phyloP scores from a whole-genome alignment of 2,113 vertebrate species.

The Gallinago media region DNA sequence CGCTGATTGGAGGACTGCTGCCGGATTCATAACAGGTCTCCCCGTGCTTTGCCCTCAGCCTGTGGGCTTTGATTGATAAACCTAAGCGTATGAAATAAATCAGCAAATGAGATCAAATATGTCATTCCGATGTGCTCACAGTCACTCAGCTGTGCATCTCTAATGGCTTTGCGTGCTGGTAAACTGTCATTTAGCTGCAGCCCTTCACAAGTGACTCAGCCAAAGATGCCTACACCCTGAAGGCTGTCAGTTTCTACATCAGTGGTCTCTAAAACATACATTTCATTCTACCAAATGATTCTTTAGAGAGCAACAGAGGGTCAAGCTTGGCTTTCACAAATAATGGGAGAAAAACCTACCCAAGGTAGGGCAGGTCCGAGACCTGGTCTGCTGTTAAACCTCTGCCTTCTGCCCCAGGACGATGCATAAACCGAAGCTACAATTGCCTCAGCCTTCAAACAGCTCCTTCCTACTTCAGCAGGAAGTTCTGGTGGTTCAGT shows the following conservation, averaged over 20 bases:
- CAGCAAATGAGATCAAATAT: background rate
- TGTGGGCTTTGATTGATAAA: constrained; percentile 44
- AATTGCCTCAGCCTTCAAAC: background rate
- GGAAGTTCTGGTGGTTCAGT: background rate
- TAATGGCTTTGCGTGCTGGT: constrained; percentile 35
- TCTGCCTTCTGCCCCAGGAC: background rate
- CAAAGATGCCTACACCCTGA: background rate
- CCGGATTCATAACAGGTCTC: background rate
- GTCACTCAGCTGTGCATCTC: constrained; percentile 13
- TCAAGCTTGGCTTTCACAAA: background rate
- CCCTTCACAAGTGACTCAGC: constrained; percentile 19
- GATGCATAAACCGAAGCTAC: background rate
- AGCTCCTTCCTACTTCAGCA: background rate
- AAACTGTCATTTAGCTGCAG: constrained; percentile 46
- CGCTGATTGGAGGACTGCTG: background rate
- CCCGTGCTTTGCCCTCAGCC: background rate
- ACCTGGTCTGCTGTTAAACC: background rate
- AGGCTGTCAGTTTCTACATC: constrained; percentile 52
- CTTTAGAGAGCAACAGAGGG: constrained; percentile 2
- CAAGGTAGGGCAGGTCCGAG: background rate
- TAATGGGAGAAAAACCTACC: background rate
- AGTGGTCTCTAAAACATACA: constrained; percentile 16
- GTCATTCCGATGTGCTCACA: background rate
- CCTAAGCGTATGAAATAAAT: constrained; percentile 26
- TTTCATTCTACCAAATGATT: background rate